Evolutionary conservation across 35 echinoderm and acorn worm species (phyloP), one percentile per base, ranked within the genome.

Genomic region (Ptychodera flava): DNA sequence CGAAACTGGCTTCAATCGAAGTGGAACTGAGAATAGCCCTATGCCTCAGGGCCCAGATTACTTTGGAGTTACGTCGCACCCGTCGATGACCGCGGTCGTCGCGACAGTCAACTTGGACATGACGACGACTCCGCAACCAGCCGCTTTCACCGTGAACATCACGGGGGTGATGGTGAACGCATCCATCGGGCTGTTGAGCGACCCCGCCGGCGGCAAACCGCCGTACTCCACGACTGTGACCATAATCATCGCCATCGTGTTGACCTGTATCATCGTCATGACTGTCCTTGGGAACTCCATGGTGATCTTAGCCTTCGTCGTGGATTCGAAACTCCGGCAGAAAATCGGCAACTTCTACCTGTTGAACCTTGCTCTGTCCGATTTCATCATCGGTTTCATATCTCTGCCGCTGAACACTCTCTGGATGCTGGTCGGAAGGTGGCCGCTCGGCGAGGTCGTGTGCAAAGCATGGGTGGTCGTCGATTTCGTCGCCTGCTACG

Each of bases 221-320:
- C 45, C 45, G 22, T 64, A 64, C 45, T 64, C 45, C 6, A 12
- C 22, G 45, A 6, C 45, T 64, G 45, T 64, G 6, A 64, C 22
- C 6, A 64, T 64, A 64, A 64, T 64, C 6, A 6, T 64, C 6
- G 45, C 45, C 6, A 22, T 64, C 45, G 22, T 64, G 6, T 22
- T 64, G 22, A 64, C 45, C 22, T 6, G 6, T 64, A 90, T 94
- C 45, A 78, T 81, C 16, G 0, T 94, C 29, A 35, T 91, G 52
- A 94, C 92, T 33, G 35, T 94, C 29, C 2, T 52, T 36, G 92
- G 92, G 35, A 94, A 94, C 38, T n/a, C 82, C 53, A 36, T 94
- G 45, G 85, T 94, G 28, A 94, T 94, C 22, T 33, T 86, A 6
- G 89, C 88, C 28, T 94, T 83, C 37, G 38, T 84, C 16, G 31